Evolutionary conservation across 2,113 vertebrate species (phyloP), one percentile per base, ranked within the genome.

Genomic region (Antigone vipio): DNA sequence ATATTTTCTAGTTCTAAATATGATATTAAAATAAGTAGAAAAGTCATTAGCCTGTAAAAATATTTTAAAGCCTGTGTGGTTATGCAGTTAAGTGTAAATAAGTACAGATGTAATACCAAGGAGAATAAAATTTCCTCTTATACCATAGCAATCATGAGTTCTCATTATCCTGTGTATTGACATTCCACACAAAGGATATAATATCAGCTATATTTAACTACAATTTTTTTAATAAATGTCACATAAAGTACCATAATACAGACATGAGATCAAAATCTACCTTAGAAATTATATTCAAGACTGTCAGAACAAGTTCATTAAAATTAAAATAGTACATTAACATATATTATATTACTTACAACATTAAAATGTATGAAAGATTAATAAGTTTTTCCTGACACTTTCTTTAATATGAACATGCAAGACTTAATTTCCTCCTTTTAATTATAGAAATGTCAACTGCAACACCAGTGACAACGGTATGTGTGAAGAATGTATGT

Each of bases 401-500:
- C 3, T 40, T 13, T 4, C 17, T 42, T 77, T 27, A 85, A 29
- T 21, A 74, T 64, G 4, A 76, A 14, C 2, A 50, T 14, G 15
- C 5, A 69, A 47, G 5, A 50, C 34, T 45, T 60, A 35, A 8
- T 73, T 64, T 63, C 10, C 15, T 73, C 6, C 15, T 81, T 72
- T 62, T 29, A 73, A 53, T 80, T 45, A 17, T 91, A 98, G 98
- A 91, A 71, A 26, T 32, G 0, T 59, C 72, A 34, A 24, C 34
- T 0, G 3, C 82, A 78, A 20, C 7, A 47, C 40, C 73, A 55
- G 27, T 29, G 29, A 92, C 97, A 78, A 97, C 95, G 1, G 89
- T 95, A 29, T 98, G 98, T 16, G 97, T 98, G 8, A 93, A 42
- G 4, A 55, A 96, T 2, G 19, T 71, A 22, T 98, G 98, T 69